A percentile compares a stretch with the other conserved stretches of the same genome.
These are phyloP conservation scores for Lochmaea capreae DNA, from an alignment of 2,888 invertebrate species.

Conservation along the genomic window DNA sequence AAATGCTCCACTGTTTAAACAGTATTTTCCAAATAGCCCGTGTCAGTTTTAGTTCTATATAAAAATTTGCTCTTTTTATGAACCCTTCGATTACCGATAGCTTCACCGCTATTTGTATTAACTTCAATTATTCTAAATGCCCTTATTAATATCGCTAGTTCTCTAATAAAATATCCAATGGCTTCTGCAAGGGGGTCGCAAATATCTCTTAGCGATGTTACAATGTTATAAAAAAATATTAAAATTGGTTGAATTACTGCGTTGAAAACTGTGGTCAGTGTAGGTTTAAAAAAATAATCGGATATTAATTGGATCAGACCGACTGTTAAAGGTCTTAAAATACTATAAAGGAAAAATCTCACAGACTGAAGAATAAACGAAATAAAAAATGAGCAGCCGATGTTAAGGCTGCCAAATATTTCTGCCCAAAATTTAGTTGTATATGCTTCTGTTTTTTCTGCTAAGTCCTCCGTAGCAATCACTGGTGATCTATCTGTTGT, in stretches of 20 bases:
- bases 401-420: slow-evolving; percentile 73
- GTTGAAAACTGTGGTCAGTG: slow-evolving; percentile 73
- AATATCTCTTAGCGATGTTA: slow-evolving; percentile 72
- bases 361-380: slow-evolving; percentile 70
- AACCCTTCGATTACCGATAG: slow-evolving; percentile 1
- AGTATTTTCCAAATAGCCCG: neutral
- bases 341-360: slow-evolving; percentile 70
- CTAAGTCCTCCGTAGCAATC: slow-evolving; percentile 69
- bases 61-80: slow-evolving; percentile 19
- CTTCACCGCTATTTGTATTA: slow-evolving; percentile 48
- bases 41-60: neutral
- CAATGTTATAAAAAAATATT: slow-evolving; percentile 73
- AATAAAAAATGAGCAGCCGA: slow-evolving; percentile 71
- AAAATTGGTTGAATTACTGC: slow-evolving; percentile 76
- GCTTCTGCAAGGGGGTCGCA: slow-evolving; percentile 72
- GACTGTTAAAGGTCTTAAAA: slow-evolving; percentile 71
- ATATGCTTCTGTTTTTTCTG: slow-evolving; percentile 71
- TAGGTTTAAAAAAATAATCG: slow-evolving; percentile 77
- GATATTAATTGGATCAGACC: slow-evolving; percentile 73
- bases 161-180: slow-evolving; percentile 67
- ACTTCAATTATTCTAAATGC: slow-evolving; percentile 68
- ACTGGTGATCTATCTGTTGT: slow-evolving; percentile 75
- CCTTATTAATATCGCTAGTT: slow-evolving; percentile 64
- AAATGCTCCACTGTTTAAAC: neutral
- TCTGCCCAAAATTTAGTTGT: slow-evolving; percentile 77